phyloP scores from a whole-genome alignment of 1,140 invertebrate genomes.

The Heliconius congener region DNA sequence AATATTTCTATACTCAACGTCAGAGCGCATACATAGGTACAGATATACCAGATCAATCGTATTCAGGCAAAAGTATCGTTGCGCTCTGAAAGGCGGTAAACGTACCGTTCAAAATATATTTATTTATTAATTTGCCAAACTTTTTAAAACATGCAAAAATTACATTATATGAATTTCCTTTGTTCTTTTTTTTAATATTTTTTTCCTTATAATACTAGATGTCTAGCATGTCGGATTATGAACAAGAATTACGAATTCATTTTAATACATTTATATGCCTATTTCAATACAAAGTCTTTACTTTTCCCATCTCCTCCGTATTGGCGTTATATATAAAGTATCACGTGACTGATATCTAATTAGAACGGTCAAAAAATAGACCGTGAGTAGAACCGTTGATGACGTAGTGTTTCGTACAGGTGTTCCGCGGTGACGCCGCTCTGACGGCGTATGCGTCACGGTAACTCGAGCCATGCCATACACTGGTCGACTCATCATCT shows the following conservation, averaged over 20 bases:
- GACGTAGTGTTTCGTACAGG: constrained; percentile 29
- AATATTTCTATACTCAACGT: background rate
- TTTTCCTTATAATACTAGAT: no score
- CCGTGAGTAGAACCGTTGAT: constrained; percentile 27
- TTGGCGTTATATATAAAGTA: constrained; percentile 15
- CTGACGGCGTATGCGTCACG: constrained; percentile 34
- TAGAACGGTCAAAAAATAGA: constrained; percentile 39
- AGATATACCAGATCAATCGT: constrained; percentile 27
- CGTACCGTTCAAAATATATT: constrained; percentile 2
- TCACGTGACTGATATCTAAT: constrained; percentile 36
- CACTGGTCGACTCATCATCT: background rate
- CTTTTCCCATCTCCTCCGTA: background rate
- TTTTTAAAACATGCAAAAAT: background rate
- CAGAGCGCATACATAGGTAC: background rate
- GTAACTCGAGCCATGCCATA: constrained; percentile 22
- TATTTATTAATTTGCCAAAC: background rate
- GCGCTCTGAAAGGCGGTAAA: constrained; percentile 14
- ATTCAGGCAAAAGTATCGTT: constrained; percentile 19
- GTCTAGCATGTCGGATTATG: no score
- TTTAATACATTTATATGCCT: background rate
- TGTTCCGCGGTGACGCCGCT: constrained; percentile 28
- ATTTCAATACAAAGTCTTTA: background rate
- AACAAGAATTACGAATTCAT: no score
- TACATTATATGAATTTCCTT: background rate
- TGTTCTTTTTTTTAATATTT: no score